A percentile compares a stretch with the other conserved stretches of the same genome.
Evolutionary conservation across 2,888 invertebrate species (phyloP).

Genomic region (Pollenia griseotomentosa): DNA sequence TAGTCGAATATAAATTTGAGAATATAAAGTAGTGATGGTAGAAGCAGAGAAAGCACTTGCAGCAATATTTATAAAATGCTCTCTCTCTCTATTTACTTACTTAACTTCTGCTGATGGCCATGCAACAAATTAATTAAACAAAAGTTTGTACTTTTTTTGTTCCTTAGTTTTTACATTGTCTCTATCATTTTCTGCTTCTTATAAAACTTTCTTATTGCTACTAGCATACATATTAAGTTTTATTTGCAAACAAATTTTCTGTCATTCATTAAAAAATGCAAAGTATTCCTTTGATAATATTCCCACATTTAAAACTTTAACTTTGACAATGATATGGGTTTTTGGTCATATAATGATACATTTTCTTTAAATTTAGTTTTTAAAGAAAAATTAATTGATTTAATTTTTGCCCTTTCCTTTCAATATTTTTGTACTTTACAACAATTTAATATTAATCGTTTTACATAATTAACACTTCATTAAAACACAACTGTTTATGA

Average conservation of each 20-base stretch:
- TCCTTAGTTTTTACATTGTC: conserved; percentile 3
- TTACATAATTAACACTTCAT: conserved; percentile 74
- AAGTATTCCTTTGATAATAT: conserved; percentile 29
- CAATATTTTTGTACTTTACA: neutral
- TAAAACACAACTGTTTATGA: conserved; percentile 71
- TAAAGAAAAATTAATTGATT: neutral
- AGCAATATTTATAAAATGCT: conserved; percentile 16
- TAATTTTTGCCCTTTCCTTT: neutral
- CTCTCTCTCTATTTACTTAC: conserved; percentile 25
- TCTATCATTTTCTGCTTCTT: conserved; percentile 50
- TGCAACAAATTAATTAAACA: conserved; percentile 72
- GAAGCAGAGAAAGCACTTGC: neutral
- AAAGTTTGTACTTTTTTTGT: conserved; percentile 32
- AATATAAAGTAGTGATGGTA: neutral
- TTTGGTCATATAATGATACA: conserved; percentile 10
- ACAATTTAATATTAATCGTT: conserved; percentile 52
- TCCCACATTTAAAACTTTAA: conserved; percentile 1
- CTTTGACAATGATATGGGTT: neutral
- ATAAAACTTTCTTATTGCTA: conserved; percentile 44
- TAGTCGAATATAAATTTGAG: conserved; percentile 12
- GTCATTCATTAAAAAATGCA: neutral
- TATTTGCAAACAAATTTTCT: conserved; percentile 30
- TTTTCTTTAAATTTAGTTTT: neutral
- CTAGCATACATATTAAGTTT: conserved; percentile 51
- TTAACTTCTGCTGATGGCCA: conserved; percentile 58